phyloP scores from a whole-genome alignment of 2,113 vertebrate genomes.

The Amphiprion ocellaris region DNA sequence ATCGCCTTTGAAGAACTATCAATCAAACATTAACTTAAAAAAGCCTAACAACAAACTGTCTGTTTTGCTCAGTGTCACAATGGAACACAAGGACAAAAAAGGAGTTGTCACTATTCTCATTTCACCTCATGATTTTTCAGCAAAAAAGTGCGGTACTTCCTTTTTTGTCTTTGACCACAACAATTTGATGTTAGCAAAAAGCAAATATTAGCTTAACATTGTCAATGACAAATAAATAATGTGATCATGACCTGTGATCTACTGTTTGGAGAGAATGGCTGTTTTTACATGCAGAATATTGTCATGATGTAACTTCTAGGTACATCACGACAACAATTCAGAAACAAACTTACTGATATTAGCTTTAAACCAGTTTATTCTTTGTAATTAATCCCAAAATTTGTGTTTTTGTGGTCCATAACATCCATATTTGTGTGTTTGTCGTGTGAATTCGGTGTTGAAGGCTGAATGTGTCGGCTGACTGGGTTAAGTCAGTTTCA shows the following conservation, averaged over 20 bases:
- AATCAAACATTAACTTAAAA: slow-evolving; percentile 13
- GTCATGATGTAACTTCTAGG: too few relatives aligned
- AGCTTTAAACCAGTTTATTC: too few relatives aligned
- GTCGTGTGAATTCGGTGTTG: too few relatives aligned
- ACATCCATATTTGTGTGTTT: too few relatives aligned
- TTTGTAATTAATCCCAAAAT: too few relatives aligned
- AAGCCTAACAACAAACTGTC: background rate
- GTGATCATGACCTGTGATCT: background rate
- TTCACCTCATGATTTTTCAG: background rate
- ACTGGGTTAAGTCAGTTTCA: too few relatives aligned
- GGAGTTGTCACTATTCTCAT: background rate
- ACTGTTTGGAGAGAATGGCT: background rate
- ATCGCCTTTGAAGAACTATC: slow-evolving; percentile 21
- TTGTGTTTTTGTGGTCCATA: too few relatives aligned
- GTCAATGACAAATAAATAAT: slow-evolving; percentile 16
- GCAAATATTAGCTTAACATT: background rate
- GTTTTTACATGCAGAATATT: background rate
- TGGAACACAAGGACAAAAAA: background rate
- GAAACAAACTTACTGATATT: too few relatives aligned
- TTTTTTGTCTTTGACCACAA: background rate
- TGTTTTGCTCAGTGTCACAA: background rate
- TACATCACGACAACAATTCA: too few relatives aligned
- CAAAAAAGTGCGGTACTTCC: background rate
- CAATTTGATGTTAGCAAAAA: background rate
- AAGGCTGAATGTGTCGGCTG: too few relatives aligned